Conservation (phyloP, 2,113 vertebrate genomes). For the Calyptomena viridis region DNA sequence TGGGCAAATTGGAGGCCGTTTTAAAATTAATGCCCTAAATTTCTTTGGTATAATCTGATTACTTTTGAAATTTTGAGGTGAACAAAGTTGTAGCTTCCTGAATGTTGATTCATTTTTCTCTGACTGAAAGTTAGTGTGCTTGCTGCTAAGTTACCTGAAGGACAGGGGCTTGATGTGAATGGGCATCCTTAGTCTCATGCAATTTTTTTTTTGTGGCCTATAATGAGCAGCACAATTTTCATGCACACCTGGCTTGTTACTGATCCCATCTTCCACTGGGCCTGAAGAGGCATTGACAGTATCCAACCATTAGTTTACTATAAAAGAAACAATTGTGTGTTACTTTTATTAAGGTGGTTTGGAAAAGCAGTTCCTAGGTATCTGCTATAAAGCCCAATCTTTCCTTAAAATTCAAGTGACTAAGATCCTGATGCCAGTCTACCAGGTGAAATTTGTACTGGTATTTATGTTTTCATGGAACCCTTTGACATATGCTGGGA, state of each 20-base stretch:
- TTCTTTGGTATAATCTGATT: neutral
- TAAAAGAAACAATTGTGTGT: neutral
- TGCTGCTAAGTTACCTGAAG: neutral
- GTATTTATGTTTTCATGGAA: neutral
- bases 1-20: neutral
- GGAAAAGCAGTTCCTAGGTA: neutral
- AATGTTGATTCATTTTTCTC: neutral
- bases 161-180: neutral
- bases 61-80: neutral
- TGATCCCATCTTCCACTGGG: neutral
- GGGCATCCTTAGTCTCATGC: rapidly evolving
- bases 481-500: neutral
- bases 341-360: neutral
- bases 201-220: neutral
- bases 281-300: neutral
- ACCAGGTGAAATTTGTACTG: neutral
- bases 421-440: neutral
- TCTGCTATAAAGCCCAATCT: neutral
- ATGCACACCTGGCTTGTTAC: neutral
- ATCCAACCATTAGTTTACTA: neutral
- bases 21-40: neutral
- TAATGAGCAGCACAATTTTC: neutral
- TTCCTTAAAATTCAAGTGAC: neutral
- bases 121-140: neutral
- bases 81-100: neutral